A percentile compares a stretch with the other conserved stretches of the same genome.
phyloP scores from a whole-genome alignment of 53 echinoderm and acorn worm species.

The Paelopatides confundens region DNA sequence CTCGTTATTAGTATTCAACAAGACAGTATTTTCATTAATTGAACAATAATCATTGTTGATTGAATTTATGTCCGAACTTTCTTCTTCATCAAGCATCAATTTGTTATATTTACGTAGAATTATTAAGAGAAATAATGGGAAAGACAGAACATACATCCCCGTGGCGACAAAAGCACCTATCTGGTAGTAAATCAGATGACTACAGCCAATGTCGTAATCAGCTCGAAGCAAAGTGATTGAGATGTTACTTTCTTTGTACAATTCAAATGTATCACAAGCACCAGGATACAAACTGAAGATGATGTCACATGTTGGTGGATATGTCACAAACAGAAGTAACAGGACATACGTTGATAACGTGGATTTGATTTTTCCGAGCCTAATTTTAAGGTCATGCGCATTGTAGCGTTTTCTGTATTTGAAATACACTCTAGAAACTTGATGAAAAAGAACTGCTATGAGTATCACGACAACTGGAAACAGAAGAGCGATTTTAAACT shows the following conservation, averaged over 20 bases:
- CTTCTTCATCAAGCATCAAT: background rate
- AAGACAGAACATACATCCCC: background rate
- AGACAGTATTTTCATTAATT: background rate
- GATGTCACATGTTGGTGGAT: conserved; percentile 20
- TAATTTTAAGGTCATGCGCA: too few species aligned
- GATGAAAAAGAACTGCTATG: background rate
- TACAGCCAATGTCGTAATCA: conserved; percentile 1
- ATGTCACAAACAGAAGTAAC: background rate
- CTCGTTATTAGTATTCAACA: background rate
- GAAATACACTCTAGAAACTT: too few species aligned
- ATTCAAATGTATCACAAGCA: background rate
- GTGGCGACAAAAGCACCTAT: conserved; percentile 1
- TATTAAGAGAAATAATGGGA: background rate
- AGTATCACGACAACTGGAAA: background rate
- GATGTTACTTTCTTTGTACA: background rate
- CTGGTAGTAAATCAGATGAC: background rate
- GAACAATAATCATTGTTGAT: background rate
- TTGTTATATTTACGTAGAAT: background rate
- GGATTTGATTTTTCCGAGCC: background rate
- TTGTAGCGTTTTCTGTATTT: too few species aligned
- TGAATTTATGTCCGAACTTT: background rate
- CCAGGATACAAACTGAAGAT: conserved; percentile 6
- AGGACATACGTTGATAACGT: background rate
- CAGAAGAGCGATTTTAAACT: background rate
- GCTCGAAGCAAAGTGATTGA: background rate